A percentile compares a stretch with the other conserved stretches of the same genome.
Evolutionary conservation across 2,888 invertebrate genomes (phyloP).

Genomic region (Hydropsyche betteni): DNA sequence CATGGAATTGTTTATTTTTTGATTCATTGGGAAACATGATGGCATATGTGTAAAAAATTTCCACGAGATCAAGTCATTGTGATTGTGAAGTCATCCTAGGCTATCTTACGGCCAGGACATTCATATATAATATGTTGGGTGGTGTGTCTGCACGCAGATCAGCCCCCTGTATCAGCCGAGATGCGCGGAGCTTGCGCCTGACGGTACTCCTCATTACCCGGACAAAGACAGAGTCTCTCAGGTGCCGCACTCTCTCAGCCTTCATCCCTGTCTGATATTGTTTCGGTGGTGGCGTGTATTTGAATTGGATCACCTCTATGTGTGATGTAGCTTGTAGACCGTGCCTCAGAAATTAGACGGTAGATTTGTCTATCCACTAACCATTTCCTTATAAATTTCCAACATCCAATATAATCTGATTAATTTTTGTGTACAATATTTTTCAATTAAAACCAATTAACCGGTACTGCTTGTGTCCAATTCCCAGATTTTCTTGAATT

Average conservation of each 20-base stretch:
- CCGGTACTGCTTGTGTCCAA: constrained; percentile 43
- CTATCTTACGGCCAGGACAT: constrained; percentile 35
- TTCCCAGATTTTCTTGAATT: constrained; percentile 42
- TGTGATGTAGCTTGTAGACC: constrained; percentile 43
- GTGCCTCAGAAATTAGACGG: constrained; percentile 37
- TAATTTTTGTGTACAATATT: too few relatives aligned
- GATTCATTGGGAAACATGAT: constrained; percentile 38
- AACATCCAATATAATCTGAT: too few relatives aligned
- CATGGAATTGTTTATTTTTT: constrained; percentile 37
- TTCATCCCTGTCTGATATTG: constrained; percentile 46
- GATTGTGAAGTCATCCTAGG: constrained; percentile 41
- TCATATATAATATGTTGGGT: constrained; percentile 55
- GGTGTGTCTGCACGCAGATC: constrained; percentile 60
- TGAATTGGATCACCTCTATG: constrained; percentile 45
- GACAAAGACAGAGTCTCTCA: constrained; percentile 62
- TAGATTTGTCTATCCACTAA: constrained; percentile 31
- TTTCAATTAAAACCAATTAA: not conserved
- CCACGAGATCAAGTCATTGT: constrained; percentile 34
- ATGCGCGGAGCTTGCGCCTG: constrained; percentile 60
- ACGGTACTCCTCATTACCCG: constrained; percentile 61
- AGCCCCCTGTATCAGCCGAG: constrained; percentile 69
- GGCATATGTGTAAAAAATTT: constrained; percentile 17
- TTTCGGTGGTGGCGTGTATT: constrained; percentile 52
- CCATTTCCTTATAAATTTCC: not conserved
- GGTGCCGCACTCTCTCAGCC: constrained; percentile 57